Conservation (phyloP, 2,888 invertebrate genomes). For the Synanthedon andrenaeformis region DNA sequence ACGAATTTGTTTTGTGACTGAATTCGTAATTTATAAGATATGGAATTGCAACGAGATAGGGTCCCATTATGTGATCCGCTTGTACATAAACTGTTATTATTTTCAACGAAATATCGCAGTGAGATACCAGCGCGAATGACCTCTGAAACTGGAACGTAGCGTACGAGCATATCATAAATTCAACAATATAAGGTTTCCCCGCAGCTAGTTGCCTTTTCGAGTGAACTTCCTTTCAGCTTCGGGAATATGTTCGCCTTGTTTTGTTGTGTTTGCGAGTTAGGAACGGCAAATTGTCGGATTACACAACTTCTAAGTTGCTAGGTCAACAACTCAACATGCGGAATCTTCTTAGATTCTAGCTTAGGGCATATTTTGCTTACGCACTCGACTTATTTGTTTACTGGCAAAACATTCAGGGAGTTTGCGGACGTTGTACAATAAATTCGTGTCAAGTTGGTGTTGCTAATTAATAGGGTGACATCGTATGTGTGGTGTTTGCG, state of each 20-base stretch:
- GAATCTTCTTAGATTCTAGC: constrained; percentile 44
- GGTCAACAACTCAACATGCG: constrained; percentile 61
- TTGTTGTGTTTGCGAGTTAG: constrained; percentile 66
- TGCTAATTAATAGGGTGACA: no score
- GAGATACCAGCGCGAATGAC: constrained; percentile 45
- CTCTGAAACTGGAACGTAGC: constrained; percentile 46
- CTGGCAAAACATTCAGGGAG: constrained; percentile 33
- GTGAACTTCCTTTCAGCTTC: constrained; percentile 58
- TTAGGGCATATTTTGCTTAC: constrained; percentile 35
- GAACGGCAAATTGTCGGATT: constrained; percentile 62
- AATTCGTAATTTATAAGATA: constrained; percentile 6
- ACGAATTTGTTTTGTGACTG: constrained; percentile 12
- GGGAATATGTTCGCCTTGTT: constrained; percentile 63
- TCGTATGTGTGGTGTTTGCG: no score
- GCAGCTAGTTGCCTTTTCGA: constrained; percentile 61
- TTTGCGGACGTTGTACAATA: no score
- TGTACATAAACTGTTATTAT: constrained; percentile 39
- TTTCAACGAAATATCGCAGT: constrained; percentile 38
- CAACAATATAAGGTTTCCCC: constrained; percentile 58
- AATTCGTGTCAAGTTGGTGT: no score
- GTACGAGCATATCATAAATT: constrained; percentile 58
- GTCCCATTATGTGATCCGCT: constrained; percentile 23
- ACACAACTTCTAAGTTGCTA: constrained; percentile 61
- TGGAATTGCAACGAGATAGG: constrained; percentile 27
- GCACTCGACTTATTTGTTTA: constrained; percentile 37